Evolutionary conservation across 2,888 invertebrate species (phyloP).

Genomic region (Phragmatobia fuliginosa): DNA sequence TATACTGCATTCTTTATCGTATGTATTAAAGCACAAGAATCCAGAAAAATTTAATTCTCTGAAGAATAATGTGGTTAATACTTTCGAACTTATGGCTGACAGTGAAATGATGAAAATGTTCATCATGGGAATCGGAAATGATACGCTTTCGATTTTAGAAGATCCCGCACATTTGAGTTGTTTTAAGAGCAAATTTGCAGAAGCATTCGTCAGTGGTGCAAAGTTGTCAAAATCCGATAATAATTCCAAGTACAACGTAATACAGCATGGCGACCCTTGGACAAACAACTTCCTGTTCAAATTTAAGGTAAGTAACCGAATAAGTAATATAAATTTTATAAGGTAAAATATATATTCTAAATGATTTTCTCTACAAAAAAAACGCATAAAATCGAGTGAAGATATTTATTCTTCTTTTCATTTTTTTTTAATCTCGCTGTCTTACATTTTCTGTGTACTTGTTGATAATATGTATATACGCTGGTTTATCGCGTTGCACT

Average conservation of each 20-base stretch:
- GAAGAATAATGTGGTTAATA: slow-evolving; percentile 40
- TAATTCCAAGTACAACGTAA: slow-evolving; percentile 48
- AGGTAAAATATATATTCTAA: too few relatives aligned
- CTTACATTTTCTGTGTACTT: too few relatives aligned
- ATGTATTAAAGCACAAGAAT: slow-evolving; percentile 56
- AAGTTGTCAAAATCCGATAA: slow-evolving; percentile 34
- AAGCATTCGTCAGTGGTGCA: slow-evolving; percentile 2
- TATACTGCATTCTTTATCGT: slow-evolving; percentile 63
- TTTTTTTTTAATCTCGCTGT: too few relatives aligned
- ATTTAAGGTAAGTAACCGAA: slow-evolving; percentile 6
- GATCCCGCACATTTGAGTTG: slow-evolving; percentile 43
- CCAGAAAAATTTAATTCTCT: slow-evolving; percentile 49
- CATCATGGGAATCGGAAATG: slow-evolving; percentile 34
- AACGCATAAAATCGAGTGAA: too few relatives aligned
- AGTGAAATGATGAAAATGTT: slow-evolving; percentile 7
- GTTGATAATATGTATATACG: too few relatives aligned
- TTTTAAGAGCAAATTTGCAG: slow-evolving; percentile 36
- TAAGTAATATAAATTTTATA: not conserved
- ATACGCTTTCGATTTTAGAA: slow-evolving; percentile 37
- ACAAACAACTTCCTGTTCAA: slow-evolving; percentile 61
- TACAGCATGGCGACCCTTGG: slow-evolving; percentile 64
- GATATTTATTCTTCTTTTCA: too few relatives aligned
- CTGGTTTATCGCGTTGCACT: too few relatives aligned
- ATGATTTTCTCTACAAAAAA: too few relatives aligned
- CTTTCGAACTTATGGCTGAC: slow-evolving; percentile 21